phyloP scores from a whole-genome alignment of 2,797 vertebrate genomes.

The Gallinago nigripennis region DNA sequence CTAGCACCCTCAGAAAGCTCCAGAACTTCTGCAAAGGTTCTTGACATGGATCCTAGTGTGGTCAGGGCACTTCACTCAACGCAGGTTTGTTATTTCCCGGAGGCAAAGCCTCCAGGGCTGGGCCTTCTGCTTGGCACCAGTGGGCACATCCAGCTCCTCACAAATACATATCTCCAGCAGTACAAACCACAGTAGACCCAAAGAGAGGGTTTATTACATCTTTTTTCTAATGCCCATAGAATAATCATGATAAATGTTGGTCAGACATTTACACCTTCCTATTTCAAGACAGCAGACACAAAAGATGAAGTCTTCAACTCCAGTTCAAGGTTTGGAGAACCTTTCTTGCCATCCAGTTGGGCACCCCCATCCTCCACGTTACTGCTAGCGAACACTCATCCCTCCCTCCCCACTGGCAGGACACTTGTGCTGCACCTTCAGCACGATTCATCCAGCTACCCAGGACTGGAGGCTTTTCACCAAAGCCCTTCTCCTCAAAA shows the following conservation, averaged over 20 bases:
- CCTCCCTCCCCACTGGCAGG: background rate
- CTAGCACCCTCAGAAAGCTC: background rate
- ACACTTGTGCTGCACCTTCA: background rate
- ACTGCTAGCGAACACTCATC: background rate
- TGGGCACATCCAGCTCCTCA: background rate
- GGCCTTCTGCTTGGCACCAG: background rate
- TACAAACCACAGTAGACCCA: background rate
- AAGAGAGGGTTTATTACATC: background rate
- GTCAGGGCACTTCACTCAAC: background rate
- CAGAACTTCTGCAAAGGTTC: background rate
- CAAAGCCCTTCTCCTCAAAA: background rate
- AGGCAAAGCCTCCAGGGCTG: background rate
- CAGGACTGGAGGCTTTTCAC: background rate
- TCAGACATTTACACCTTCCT: background rate
- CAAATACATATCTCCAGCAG: background rate
- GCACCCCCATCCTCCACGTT: fast-evolving
- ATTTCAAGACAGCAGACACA: background rate
- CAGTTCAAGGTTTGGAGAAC: background rate
- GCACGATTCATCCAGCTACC: background rate
- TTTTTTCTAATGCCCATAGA: background rate
- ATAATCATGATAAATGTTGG: background rate
- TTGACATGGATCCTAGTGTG: background rate
- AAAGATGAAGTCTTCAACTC: background rate
- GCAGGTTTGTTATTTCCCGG: background rate
- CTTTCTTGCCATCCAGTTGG: background rate